phyloP scores from a whole-genome alignment of 2,113 vertebrate species.

The Mesitornis unicolor region DNA sequence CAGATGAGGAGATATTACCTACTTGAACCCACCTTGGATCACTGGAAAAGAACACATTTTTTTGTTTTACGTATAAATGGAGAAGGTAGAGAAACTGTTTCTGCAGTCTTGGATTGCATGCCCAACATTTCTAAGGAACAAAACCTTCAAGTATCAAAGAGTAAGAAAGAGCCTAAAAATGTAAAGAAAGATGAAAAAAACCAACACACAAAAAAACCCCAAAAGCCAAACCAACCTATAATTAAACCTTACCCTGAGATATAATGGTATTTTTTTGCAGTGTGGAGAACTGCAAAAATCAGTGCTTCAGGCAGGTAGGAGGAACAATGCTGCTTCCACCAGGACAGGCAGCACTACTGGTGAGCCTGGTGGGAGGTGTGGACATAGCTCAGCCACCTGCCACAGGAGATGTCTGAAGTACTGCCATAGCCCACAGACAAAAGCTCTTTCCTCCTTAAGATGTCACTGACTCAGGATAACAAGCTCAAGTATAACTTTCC shows the following conservation, averaged over 20 bases:
- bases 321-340: background rate
- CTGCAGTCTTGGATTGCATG: background rate
- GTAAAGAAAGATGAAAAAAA: background rate
- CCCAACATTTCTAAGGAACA: background rate
- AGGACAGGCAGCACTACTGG: background rate
- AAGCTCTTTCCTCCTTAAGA: background rate
- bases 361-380: background rate
- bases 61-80: background rate
- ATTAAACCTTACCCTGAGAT: background rate
- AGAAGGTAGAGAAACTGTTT: background rate
- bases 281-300: background rate
- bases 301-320: background rate
- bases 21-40: background rate
- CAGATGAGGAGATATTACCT: background rate
- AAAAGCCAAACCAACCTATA: background rate
- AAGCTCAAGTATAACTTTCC: background rate
- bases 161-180: background rate
- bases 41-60: background rate
- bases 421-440: background rate
- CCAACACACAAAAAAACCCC: background rate
- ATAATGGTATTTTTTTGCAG: background rate
- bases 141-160: background rate
- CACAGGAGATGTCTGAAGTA: background rate
- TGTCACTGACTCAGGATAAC: background rate
- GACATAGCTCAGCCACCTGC: background rate